Evolutionary conservation across 2,888 invertebrate species (phyloP), one percentile per base, ranked within the genome.

Genomic region (Automeris io): DNA sequence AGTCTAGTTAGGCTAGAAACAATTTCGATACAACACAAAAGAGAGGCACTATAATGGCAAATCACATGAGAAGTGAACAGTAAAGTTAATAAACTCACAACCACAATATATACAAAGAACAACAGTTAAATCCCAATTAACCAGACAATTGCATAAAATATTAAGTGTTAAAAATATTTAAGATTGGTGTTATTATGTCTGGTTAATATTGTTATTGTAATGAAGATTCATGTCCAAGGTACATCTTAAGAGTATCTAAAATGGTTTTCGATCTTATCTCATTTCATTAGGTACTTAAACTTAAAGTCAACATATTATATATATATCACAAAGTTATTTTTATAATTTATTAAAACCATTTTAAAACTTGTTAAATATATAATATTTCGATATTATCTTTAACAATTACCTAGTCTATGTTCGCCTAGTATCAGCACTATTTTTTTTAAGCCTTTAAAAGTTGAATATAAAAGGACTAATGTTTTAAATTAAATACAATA

Each of bases 31-130:
- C 45, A 52, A 59, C 45, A 34, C 64, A 68, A 68, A 63, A 69
- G 65, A 69, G 65, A 83, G 83, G 83, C 83, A 83, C 83, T 79
- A 74, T 73, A 75, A 80, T 79, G 81, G 81, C 81, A 73, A 78
- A 76, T 78, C 74, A 77, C 81, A 75, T 66, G 61, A 62, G 62
- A 74, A 74, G 67, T 74, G 68, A 75, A 73, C 59, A 70, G 60
- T 64, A 61, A 57, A 62, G 63, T 37, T 38, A 53, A 56, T 61
- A 57, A 73, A 70, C 63, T 83, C 82, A 82, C 82, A 83, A 83
- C 81, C 82, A 71, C 70, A 66, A 68, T 72, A 73, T 71, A 66
- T 60, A 74, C 35, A 19, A 11, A 16, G 8, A 33, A 33, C 7
- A 34, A 18, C 18, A 44, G 45, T 40, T 26, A 34, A 45, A 32